Base-by-base conservation (phyloP, 2,888 invertebrate genomes). In the Callinectes sapidus region DNA sequence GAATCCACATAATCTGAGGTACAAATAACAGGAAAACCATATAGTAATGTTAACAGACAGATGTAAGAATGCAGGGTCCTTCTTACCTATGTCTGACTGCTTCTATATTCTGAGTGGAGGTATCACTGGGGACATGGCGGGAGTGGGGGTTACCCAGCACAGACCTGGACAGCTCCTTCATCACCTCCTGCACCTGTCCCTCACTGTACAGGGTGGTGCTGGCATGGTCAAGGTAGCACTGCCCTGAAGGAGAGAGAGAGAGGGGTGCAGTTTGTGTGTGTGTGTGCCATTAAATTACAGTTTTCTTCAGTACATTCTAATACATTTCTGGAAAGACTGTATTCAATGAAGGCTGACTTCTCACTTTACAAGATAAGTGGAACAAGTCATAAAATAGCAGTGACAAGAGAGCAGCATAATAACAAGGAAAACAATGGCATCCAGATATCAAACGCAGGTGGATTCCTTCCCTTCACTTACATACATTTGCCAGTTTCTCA, bases 101-200 rank as follows among this genome's bases (percentile, higher is more conserved):
- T 95, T 99, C 98, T 86, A 99, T 96, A 88, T 97, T 96, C 96
- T 98, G 98, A 95, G 97, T 97, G n/a, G 98, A 97, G 94, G 97
- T 35, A 23, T 93, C 93, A n/a, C 94, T 93, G n/a, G 94, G 92
- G 16, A 28, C 28, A 77, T 93, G 97, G 92, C 96, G 96, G 16
- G 97, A 97, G 96, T 99, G 99, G 18, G 99, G 99, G 96, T 99
- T 99, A 95, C 98, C 97, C 95, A 98, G 98, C 5, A 98, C 95
- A 96, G 97, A 97, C n/a, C 96, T 96, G 87, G 96, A 96, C 54
- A 99, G 96, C 95, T 98, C 97, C 89, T 97, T 95, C 92, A 96
- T 96, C 23, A 97, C 96, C 77, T 96, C 96, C 94, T 97, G 96
- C 48, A 99, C 96, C 96, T 98, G 97, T 95, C 96, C 96, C 95